Percentiles rank a stretch among this genome's conserved stretches.
Conservation (phyloP, 2,888 invertebrate species). For the Embidobia sp. region DNA sequence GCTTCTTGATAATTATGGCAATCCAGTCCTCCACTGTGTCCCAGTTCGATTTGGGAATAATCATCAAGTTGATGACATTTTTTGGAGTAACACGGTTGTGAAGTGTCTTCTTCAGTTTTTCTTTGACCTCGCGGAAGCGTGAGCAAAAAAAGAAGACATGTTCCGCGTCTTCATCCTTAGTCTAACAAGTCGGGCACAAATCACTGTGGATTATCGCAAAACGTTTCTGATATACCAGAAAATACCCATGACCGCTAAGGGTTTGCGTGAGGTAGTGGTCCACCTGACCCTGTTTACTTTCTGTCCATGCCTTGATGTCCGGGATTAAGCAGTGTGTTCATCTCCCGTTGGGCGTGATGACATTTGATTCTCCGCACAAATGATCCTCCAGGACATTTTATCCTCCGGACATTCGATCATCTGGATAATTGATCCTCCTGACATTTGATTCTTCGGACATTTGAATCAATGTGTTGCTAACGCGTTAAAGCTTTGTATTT, state of each 20-base stretch:
- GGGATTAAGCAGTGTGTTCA: slow-evolving; percentile 9
- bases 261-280: not conserved
- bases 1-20: not conserved
- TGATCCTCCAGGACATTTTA: too few relatives aligned
- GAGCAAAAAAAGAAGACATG: not conserved
- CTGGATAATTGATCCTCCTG: too few relatives aligned
- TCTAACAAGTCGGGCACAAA: not conserved
- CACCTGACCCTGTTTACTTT: not conserved
- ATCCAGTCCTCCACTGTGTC: not conserved
- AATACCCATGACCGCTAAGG: not conserved
- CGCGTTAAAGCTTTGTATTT: too few relatives aligned
- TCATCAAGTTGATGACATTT: not conserved
- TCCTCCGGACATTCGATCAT: too few relatives aligned
- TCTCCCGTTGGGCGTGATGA: not conserved
- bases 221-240: not conserved
- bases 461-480: too few relatives aligned
- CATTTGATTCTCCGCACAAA: too few relatives aligned
- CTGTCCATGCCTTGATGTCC: not conserved
- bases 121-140: not conserved
- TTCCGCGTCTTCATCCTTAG: not conserved
- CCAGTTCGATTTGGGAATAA: not conserved
- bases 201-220: not conserved
- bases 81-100: not conserved
- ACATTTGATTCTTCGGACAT: too few relatives aligned
- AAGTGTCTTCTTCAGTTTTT: not conserved